A percentile compares a stretch with the other conserved stretches of the same genome.
These are phyloP conservation scores for Apamea anceps DNA, from an alignment of 2,888 invertebrate genomes.

Conservation along the genomic window DNA sequence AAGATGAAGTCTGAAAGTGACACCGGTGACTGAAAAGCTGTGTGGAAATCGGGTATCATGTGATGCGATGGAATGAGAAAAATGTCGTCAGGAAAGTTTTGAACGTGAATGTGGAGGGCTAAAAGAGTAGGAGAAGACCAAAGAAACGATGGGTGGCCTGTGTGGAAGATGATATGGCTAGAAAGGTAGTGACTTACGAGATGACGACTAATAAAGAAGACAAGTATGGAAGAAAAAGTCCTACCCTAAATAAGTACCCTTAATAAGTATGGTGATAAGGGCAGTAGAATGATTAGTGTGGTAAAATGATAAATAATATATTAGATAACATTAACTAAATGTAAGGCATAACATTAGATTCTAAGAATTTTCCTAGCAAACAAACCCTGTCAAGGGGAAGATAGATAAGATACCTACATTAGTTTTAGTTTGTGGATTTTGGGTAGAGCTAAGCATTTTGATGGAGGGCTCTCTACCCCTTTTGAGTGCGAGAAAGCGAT, in stretches of 20 bases:
- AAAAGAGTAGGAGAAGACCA: background rate
- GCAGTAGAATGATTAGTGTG: background rate
- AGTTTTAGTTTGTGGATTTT: constrained; percentile 46
- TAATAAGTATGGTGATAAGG: background rate
- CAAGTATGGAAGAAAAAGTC: background rate
- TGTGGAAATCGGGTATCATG: background rate
- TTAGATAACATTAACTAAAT: constrained; percentile 4
- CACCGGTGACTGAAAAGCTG: background rate
- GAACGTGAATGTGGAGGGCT: background rate
- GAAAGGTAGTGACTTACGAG: background rate
- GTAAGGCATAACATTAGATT: background rate
- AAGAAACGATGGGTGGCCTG: background rate
- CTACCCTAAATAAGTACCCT: background rate
- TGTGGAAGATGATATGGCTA: background rate
- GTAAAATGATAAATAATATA: background rate
- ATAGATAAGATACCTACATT: constrained; percentile 36
- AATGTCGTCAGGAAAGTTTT: background rate
- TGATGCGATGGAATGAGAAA: background rate
- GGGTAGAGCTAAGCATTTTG: constrained; percentile 46
- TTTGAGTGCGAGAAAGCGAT: constrained; percentile 55
- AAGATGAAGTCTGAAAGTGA: background rate
- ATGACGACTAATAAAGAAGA: background rate
- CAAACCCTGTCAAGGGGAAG: constrained; percentile 19
- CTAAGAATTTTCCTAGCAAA: constrained; percentile 18
- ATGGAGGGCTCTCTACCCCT: constrained; percentile 57